Evolutionary conservation across 2,797 vertebrate genomes (phyloP), one percentile per base, ranked within the genome.

Genomic region (Semotilus atromaculatus): DNA sequence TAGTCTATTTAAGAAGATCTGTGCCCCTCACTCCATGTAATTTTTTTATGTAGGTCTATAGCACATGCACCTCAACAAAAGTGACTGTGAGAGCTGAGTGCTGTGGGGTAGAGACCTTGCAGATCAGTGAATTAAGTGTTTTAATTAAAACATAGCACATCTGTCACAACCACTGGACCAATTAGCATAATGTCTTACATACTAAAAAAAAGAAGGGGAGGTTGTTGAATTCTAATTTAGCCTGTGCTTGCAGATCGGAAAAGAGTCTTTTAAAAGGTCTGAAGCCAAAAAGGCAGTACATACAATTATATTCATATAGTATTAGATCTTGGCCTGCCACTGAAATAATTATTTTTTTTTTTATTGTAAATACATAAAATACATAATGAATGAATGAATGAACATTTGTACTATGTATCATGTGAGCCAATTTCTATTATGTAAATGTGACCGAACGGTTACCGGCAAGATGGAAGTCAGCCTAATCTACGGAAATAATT

Each of bases 121-220:
- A 83, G 80, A 78, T 86, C 78, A 34, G 79, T 72, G 79, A 86
- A 76, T 86, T 64, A 82, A 71, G 74, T 66, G 72, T 75, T 88
- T 89, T 90, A 90, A 90, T 90, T 91, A 89, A 88, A 90, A 86
- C 83, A 85, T 11, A 83, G 72, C 85, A 88, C 87, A 89, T 90
- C 85, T 90, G 89, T 90, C 90, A 89, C 86, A 86, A 85, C 68
- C 85, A 79, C 84, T 86, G 80, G 76, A 81, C 85, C 85, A 84
- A 89, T 90, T 90, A 89, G 84, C 88, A 87, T 84, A 85, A 83
- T 81, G 86, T 87, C 85, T 88, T 81, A 86, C 89, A 88, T 87
- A 84, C 66, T 84, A 81, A 84, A 48, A 86, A 88, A 87, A 87
- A 77, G 55, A 80, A 70, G 80, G 73, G 51, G 48, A 74, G 58